Conservation (phyloP, 2,113 vertebrate species). For the Sylvilagus bachmani region DNA sequence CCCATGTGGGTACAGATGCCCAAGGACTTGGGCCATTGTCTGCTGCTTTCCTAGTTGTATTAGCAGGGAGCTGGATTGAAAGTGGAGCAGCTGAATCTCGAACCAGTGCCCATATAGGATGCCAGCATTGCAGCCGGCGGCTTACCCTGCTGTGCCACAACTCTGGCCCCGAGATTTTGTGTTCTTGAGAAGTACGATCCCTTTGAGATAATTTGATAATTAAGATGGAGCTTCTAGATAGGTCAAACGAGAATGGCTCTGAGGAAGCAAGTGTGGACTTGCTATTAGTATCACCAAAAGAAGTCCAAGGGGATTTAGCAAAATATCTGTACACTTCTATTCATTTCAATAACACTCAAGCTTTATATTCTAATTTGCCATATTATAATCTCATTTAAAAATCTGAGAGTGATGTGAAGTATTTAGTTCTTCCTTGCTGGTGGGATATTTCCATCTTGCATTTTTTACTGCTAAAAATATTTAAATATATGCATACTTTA, state of each 20-base stretch:
- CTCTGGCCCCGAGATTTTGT: no score
- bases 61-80: no score
- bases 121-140: no score
- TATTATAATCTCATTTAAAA: background rate
- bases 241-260: conserved; percentile 37
- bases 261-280: background rate
- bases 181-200: background rate
- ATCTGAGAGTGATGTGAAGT: background rate
- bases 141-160: no score
- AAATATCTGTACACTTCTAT: background rate
- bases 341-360: background rate
- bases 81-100: no score
- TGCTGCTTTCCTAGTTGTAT: no score
- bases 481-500: background rate
- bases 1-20: no score
- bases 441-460: background rate
- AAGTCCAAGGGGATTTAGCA: background rate
- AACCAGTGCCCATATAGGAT: no score
- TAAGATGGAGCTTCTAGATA: conserved; percentile 30
- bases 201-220: conserved; percentile 9
- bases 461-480: conserved; percentile 29
- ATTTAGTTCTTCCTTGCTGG: background rate
- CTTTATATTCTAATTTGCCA: background rate
- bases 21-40: no score
- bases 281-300: background rate